phyloP scores from a whole-genome alignment of 2,113 vertebrate genomes.

The Chaetura pelagica region DNA sequence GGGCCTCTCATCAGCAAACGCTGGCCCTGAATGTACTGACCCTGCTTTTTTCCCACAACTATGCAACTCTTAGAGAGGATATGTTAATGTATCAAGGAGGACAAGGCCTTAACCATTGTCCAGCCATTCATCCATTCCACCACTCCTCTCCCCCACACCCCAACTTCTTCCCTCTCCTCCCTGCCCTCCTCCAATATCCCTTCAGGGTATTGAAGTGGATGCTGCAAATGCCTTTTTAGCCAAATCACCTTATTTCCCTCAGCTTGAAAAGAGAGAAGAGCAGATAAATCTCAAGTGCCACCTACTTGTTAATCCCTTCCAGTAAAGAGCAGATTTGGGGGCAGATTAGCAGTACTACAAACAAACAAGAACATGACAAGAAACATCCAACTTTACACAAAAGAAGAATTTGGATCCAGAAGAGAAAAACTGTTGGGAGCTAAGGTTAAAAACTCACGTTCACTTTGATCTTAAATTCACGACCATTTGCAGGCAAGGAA shows the following conservation, averaged over 20 bases:
- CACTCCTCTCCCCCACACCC: neutral
- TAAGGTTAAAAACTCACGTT: neutral
- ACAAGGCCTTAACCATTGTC: neutral
- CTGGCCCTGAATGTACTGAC: neutral
- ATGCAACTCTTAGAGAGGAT: neutral
- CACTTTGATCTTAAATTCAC: neutral
- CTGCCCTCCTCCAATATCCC: too few relatives aligned
- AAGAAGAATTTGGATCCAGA: neutral
- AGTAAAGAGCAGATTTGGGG: neutral
- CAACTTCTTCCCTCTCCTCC: neutral
- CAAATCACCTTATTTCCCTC: neutral
- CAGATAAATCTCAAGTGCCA: neutral
- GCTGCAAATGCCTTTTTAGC: neutral
- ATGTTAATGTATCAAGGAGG: rapidly evolving
- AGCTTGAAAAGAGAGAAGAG: neutral
- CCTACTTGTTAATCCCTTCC: neutral
- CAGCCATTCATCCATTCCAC: neutral
- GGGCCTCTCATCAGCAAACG: neutral
- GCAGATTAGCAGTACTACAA: neutral
- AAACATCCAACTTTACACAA: neutral
- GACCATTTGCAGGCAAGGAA: neutral
- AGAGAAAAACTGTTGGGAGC: neutral
- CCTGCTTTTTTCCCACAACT: neutral
- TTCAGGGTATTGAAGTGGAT: neutral
- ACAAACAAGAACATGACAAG: neutral